Percentiles rank a stretch among this genome's conserved stretches.
Evolutionary conservation across 2,888 invertebrate species (phyloP).

Genomic region (Brachylomia viminalis): DNA sequence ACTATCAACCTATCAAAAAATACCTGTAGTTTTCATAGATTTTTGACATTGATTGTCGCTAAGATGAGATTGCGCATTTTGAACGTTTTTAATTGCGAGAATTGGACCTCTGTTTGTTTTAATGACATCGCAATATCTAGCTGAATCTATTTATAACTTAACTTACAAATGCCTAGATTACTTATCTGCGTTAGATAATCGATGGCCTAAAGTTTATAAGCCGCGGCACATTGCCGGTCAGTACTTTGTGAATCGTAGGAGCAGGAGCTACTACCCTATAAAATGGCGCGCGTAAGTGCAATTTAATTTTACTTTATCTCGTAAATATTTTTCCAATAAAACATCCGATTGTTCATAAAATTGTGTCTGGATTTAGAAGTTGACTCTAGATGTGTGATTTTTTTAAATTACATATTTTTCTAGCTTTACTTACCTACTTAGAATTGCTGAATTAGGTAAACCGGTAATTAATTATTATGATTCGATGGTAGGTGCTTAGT

Average conservation of each 20-base stretch:
- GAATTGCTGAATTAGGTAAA: no score
- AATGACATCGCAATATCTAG: no score
- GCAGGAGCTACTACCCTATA: neutral
- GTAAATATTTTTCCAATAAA: neutral
- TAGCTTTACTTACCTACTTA: neutral
- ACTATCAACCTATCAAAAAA: no score
- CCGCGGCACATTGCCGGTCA: neutral
- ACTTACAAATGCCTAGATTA: neutral
- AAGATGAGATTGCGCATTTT: no score
- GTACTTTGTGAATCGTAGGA: neutral
- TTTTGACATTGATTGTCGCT: no score
- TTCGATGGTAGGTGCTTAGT: neutral
- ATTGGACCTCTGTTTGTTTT: no score
- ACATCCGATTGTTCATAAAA: neutral
- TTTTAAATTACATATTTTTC: neutral
- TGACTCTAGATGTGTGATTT: neutral
- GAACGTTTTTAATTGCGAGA: no score
- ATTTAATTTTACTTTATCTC: no score
- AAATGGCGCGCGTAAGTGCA: slow-evolving; percentile 40
- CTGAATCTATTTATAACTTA: neutral
- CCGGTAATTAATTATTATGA: neutral
- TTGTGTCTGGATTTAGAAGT: neutral
- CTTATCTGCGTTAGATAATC: slow-evolving; percentile 32
- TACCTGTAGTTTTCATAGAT: no score
- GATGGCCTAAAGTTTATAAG: slow-evolving; percentile 26